Evolutionary conservation across 1,140 invertebrate genomes (phyloP).

Genomic region (Gryllus bimaculatus): DNA sequence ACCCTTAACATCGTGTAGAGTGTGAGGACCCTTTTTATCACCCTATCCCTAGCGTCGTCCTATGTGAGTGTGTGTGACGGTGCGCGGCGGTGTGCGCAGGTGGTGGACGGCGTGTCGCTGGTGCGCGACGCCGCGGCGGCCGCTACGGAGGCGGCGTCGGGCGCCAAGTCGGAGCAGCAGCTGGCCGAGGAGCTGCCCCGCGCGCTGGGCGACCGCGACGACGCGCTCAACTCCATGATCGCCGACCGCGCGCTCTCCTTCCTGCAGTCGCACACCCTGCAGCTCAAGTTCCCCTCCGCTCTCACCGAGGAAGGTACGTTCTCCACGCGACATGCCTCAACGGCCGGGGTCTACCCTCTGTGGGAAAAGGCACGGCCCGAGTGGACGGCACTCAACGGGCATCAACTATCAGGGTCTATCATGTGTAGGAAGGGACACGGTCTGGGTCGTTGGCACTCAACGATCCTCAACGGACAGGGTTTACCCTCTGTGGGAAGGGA

Average conservation of each 20-base stretch:
- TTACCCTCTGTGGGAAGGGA: too few species aligned
- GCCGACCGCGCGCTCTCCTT: conserved; percentile 61
- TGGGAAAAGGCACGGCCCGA: too few species aligned
- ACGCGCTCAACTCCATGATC: conserved; percentile 58
- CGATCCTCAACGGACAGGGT: too few species aligned
- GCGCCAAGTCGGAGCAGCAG: conserved; percentile 40
- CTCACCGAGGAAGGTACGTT: conserved; percentile 70
- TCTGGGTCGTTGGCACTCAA: too few species aligned
- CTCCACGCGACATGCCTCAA: conserved; percentile 50
- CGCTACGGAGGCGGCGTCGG: conserved; percentile 30
- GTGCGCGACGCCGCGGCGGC: conserved; percentile 32
- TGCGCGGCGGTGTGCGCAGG: neutral
- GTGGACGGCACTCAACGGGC: too few species aligned
- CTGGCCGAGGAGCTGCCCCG: conserved; percentile 46
- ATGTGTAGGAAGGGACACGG: too few species aligned
- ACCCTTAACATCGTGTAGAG: too few species aligned
- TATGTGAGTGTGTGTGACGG: too few species aligned
- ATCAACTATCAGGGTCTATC: too few species aligned
- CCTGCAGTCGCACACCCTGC: conserved; percentile 67
- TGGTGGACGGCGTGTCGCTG: neutral
- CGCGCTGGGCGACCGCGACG: conserved; percentile 59
- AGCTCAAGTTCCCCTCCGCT: conserved; percentile 63
- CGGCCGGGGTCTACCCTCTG: too few species aligned
- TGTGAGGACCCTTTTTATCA: too few species aligned
- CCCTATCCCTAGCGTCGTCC: too few species aligned